Percentiles rank a stretch among this genome's conserved stretches.
These are phyloP conservation scores for Drosophila paulistorum DNA, from an alignment of 1,140 invertebrate species.

Conservation along the genomic window DNA sequence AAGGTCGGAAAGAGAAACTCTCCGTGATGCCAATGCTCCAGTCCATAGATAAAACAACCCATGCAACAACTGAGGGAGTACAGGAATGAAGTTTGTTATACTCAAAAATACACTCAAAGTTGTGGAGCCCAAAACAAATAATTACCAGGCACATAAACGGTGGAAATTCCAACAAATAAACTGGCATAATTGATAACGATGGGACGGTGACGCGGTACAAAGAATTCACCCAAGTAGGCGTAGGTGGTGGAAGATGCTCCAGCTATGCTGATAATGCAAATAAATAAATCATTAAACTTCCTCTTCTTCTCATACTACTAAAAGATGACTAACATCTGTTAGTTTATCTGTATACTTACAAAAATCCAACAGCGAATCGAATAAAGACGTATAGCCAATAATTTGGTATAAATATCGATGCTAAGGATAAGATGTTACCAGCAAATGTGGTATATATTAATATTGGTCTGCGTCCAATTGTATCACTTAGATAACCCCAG, in stretches of 20 bases:
- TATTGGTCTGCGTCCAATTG: constrained; percentile 85
- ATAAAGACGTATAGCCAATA: constrained; percentile 84
- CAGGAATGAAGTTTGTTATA: background rate
- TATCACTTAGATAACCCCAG: constrained; percentile 90
- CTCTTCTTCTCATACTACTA: too few relatives aligned
- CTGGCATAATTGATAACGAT: constrained; percentile 79
- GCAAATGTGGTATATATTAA: constrained; percentile 78
- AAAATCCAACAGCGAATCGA: constrained; percentile 85
- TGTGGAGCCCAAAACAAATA: background rate
- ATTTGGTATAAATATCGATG: constrained; percentile 84
- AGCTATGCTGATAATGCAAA: constrained; percentile 60
- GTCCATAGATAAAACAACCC: constrained; percentile 66
- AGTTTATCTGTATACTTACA: constrained; percentile 83
- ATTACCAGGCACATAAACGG: constrained; percentile 82
- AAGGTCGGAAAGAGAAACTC: constrained; percentile 83
- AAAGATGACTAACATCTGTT: too few relatives aligned
- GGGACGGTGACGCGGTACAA: constrained; percentile 59
- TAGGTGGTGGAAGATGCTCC: constrained; percentile 79
- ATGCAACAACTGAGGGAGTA: constrained; percentile 47
- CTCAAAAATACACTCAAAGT: background rate
- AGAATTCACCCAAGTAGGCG: constrained; percentile 82
- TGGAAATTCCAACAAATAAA: constrained; percentile 82
- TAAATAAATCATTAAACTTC: background rate
- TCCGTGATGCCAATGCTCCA: constrained; percentile 73
- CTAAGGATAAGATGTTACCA: constrained; percentile 77